A percentile compares a stretch with the other conserved stretches of the same genome.
phyloP scores from a whole-genome alignment of 2,113 vertebrate species.

The Catharus minimus region DNA sequence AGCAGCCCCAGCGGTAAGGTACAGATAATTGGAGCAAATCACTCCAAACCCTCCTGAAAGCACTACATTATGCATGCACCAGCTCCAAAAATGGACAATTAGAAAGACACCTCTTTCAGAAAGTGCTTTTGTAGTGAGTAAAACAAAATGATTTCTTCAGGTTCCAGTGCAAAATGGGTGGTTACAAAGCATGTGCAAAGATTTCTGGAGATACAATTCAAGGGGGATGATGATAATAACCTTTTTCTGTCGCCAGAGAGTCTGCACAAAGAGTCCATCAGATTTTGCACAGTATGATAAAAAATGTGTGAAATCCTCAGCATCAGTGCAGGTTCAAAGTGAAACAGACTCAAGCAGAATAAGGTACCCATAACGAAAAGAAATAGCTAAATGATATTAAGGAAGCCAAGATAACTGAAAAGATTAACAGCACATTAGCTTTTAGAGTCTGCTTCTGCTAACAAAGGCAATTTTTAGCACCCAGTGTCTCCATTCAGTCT shows the following conservation, averaged over 20 bases:
- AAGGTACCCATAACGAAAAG: not conserved
- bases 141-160: slow-evolving; percentile 16
- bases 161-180: not conserved
- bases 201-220: slow-evolving; percentile 8
- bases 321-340: slow-evolving; percentile 15
- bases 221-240: slow-evolving; percentile 11
- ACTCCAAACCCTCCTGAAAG: not conserved
- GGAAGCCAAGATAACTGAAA: slow-evolving; percentile 6
- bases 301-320: slow-evolving; percentile 36
- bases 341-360: slow-evolving; percentile 17
- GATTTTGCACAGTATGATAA: slow-evolving; percentile 43
- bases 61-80: not conserved
- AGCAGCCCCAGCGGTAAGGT: not conserved
- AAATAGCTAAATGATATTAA: slow-evolving; percentile 35
- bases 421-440: slow-evolving; percentile 30
- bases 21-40: not conserved
- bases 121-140: not conserved
- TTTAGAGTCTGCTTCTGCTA: slow-evolving; percentile 12
- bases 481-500: not conserved
- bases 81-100: not conserved
- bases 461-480: slow-evolving; percentile 16
- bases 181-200: slow-evolving; percentile 2
- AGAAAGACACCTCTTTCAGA: not conserved
- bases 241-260: not conserved
- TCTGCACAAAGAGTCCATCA: slow-evolving; percentile 31